phyloP scores from a whole-genome alignment of 2,797 vertebrate species.

The Clarias pachynema region DNA sequence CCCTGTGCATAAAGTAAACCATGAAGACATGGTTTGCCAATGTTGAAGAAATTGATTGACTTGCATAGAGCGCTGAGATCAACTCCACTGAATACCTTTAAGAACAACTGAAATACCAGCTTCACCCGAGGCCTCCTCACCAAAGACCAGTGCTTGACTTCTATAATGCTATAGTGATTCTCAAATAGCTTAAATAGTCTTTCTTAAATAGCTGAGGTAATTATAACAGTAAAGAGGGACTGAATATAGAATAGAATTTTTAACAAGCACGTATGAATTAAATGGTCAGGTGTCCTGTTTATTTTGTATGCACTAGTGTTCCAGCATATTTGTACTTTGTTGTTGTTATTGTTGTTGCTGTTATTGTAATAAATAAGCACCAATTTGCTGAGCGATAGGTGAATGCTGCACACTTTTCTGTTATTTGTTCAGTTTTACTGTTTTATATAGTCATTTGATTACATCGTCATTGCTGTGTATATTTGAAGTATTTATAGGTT shows the following conservation, averaged over 20 bases:
- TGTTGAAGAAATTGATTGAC: too few species aligned
- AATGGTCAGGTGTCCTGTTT: not conserved
- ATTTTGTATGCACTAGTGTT: not conserved
- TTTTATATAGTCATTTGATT: not conserved
- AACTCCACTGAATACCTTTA: too few species aligned
- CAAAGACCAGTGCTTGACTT: too few species aligned
- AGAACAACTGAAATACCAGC: too few species aligned
- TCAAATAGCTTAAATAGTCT: too few species aligned
- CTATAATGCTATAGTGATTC: not conserved
- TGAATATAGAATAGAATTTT: too few species aligned
- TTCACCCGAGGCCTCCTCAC: too few species aligned
- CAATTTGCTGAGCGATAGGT: not conserved
- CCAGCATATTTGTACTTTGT: not conserved
- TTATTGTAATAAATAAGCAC: not conserved
- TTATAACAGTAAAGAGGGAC: not conserved
- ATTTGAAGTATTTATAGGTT: not conserved
- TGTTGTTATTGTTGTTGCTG: not conserved
- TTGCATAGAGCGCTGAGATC: too few species aligned
- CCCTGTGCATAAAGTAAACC: not conserved
- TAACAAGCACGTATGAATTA: not conserved
- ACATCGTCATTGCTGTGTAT: not conserved
- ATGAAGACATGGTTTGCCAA: not conserved
- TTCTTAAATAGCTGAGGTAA: not conserved
- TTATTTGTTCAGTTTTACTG: not conserved
- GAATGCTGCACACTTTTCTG: not conserved